phyloP scores from a whole-genome alignment of 2,888 invertebrate genomes.

The Petrolisthes cinctipes region DNA sequence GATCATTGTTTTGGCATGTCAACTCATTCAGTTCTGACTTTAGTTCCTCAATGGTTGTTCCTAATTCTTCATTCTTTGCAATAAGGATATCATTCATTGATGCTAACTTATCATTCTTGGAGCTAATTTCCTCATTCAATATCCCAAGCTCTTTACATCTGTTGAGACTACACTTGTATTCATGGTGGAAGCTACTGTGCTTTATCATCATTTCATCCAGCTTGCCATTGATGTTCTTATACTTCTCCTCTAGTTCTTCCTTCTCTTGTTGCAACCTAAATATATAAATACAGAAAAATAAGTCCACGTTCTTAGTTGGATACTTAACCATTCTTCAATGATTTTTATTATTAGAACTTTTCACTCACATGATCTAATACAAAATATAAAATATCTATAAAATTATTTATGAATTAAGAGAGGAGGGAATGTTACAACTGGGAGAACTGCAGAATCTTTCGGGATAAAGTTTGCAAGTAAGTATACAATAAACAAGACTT shows the following conservation, averaged over 20 bases:
- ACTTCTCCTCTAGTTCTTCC: conserved; percentile 18
- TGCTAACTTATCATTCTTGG: conserved; percentile 36
- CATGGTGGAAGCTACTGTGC: not conserved
- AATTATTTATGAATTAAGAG: too few relatives aligned
- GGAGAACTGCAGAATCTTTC: too few relatives aligned
- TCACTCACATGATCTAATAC: too few relatives aligned
- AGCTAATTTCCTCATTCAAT: conserved; percentile 43
- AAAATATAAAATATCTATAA: too few relatives aligned
- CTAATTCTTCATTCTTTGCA: conserved; percentile 31
- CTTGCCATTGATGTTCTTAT: conserved; percentile 12
- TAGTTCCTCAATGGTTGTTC: conserved; percentile 6
- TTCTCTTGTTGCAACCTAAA: conserved; percentile 16
- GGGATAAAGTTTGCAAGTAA: too few relatives aligned
- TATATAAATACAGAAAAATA: too few relatives aligned
- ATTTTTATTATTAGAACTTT: too few relatives aligned
- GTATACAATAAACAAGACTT: too few relatives aligned
- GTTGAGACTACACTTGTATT: conserved; percentile 20
- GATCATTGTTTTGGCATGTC: conserved; percentile 29
- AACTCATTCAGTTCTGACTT: conserved; percentile 11
- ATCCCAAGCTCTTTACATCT: conserved; percentile 34
- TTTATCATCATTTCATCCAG: conserved; percentile 1
- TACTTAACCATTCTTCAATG: too few relatives aligned
- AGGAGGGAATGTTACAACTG: too few relatives aligned
- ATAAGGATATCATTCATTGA: conserved; percentile 41
- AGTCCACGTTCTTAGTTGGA: too few relatives aligned